Evolutionary conservation across 2,888 invertebrate genomes (phyloP).

Genomic region (Doris montereyensis): DNA sequence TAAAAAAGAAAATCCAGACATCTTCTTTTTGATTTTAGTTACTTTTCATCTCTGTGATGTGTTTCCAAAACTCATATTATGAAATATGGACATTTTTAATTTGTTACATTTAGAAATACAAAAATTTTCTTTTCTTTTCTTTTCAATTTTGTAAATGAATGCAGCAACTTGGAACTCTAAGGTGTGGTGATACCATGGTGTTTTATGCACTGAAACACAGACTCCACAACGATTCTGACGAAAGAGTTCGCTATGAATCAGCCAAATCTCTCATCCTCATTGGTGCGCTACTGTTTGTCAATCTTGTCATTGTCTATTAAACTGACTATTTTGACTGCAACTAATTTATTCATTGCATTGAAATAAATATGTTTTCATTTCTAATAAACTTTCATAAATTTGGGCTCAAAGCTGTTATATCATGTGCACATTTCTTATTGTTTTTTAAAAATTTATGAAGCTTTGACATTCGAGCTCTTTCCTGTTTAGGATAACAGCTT

Average conservation of each 20-base stretch:
- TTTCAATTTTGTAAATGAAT: conserved; percentile 27
- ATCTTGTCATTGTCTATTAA: too few species aligned
- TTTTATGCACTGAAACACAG: conserved; percentile 65
- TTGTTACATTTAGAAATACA: neutral
- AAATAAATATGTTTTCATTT: too few species aligned
- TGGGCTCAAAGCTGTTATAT: too few species aligned
- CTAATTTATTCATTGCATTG: too few species aligned
- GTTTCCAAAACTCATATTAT: neutral
- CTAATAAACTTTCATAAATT: too few species aligned
- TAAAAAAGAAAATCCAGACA: neutral
- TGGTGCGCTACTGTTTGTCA: too few species aligned
- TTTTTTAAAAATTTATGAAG: too few species aligned
- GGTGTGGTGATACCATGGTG: conserved; percentile 69
- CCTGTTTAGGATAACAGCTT: too few species aligned
- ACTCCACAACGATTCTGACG: conserved; percentile 59
- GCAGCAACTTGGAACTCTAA: conserved; percentile 65
- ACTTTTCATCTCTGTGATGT: neutral
- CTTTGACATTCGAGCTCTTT: too few species aligned
- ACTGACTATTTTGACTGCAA: too few species aligned
- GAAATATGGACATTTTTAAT: neutral
- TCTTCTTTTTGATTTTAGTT: neutral
- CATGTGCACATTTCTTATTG: too few species aligned
- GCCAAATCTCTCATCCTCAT: conserved; percentile 68
- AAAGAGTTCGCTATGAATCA: conserved; percentile 68
- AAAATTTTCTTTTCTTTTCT: neutral